Base-by-base conservation (phyloP, 2,888 invertebrate genomes). In the Ctenicera cuprea region DNA sequence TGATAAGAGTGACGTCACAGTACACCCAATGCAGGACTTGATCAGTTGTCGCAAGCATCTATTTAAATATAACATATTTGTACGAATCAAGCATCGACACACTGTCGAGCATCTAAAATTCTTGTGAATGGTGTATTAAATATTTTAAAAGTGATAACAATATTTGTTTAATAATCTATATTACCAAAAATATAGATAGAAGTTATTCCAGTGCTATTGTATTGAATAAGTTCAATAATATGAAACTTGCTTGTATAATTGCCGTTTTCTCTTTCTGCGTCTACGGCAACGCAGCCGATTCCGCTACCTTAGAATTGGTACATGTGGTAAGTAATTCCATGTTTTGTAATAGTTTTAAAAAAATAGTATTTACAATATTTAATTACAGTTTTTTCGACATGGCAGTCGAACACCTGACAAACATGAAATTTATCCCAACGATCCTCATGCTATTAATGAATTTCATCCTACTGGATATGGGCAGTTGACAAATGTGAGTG, bases 321-420 rank as follows among this genome's bases (percentile, higher is more conserved):
- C 82, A 81, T 73, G 83, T 83, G 82, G 83, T 63, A 26, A 63
- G 63, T 63, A 22, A 59, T 38, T n/a, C n/a, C n/a, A n/a, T n/a
- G n/a, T n/a, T n/a, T n/a, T n/a, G n/a, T n/a, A n/a, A n/a, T n/a
- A n/a, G n/a, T n/a, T n/a, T n/a, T n/a, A n/a, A n/a, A n/a, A n/a
- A n/a, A n/a, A n/a, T n/a, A n/a, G n/a, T n/a, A n/a, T n/a, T n/a
- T n/a, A n/a, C n/a, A n/a, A n/a, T 12, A 3, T 59, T 59, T 12
- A n/a, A n/a, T n/a, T n/a, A n/a, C 84, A 94, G 93, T 87, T 95
- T 73, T 93, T 91, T 83, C 89, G 95, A 62, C 95, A 96, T 89
- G 95, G 95, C 30, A 92, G 94, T 79, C 88, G 95, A 81, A 93
- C 94, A 75, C 95, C 95, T 1, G 91, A 92, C 71, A 67, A 80